Percentiles rank a stretch among this genome's conserved stretches.
Evolutionary conservation across 2,113 vertebrate genomes (phyloP).

Genomic region (Sander lucioperca): DNA sequence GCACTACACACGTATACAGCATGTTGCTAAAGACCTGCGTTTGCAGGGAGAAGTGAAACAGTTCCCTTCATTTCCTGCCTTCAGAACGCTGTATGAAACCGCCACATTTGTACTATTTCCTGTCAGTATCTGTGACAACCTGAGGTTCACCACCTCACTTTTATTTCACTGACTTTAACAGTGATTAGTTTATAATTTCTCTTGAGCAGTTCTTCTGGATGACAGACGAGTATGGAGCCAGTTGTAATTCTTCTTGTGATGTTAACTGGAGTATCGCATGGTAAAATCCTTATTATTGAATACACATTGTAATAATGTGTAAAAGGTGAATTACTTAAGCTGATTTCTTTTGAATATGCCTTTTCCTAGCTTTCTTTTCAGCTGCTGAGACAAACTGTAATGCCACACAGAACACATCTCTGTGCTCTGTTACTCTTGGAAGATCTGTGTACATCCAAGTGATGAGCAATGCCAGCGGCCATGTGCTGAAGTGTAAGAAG

Average conservation of each 20-base stretch:
- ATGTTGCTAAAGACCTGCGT: neutral
- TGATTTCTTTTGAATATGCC: neutral
- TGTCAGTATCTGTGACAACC: neutral
- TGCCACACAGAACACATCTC: neutral
- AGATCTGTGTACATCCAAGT: constrained; percentile 60
- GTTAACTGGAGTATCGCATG: constrained; percentile 40
- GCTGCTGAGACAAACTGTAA: constrained; percentile 46
- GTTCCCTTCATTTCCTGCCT: constrained; percentile 44
- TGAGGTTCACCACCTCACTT: neutral
- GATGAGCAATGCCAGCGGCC: constrained; percentile 31
- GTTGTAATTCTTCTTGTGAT: constrained; percentile 49
- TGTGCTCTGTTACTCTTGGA: constrained; percentile 38
- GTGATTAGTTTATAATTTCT: neutral
- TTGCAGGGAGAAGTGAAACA: constrained; percentile 40
- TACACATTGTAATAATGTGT: neutral
- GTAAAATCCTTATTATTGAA: constrained; percentile 53
- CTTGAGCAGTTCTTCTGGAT: neutral
- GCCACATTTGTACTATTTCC: constrained; percentile 3
- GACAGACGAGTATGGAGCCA: constrained; percentile 33
- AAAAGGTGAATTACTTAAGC: neutral
- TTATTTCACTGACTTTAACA: neutral
- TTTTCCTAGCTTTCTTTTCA: constrained; percentile 19
- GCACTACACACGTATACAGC: no score
- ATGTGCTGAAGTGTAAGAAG: constrained; percentile 17
- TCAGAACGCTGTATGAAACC: fast-evolving